Percentiles rank a stretch among this genome's conserved stretches.
Evolutionary conservation across 2,797 vertebrate species (phyloP).

Genomic region (Nothura maculosa): DNA sequence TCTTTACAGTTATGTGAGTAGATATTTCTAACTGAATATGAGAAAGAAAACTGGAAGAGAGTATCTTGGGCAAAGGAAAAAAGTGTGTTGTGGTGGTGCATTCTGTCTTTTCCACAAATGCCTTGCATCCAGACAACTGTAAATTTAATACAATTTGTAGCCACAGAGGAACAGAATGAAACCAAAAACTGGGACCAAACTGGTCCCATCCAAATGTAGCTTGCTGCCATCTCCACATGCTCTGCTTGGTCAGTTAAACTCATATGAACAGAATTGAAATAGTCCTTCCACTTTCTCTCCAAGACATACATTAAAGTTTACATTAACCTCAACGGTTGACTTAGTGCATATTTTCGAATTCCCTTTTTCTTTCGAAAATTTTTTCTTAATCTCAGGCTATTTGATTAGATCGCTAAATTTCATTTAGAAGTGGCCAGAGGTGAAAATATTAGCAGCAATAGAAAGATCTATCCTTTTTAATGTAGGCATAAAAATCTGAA

Average conservation of each 20-base stretch:
- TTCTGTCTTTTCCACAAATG: conserved; percentile 3
- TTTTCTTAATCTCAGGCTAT: not conserved
- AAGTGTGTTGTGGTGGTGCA: not conserved
- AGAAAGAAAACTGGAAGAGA: not conserved
- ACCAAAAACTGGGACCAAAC: not conserved
- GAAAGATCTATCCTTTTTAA: not conserved
- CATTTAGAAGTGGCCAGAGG: not conserved
- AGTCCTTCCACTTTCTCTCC: not conserved
- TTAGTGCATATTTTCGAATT: not conserved
- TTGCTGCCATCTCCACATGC: not conserved
- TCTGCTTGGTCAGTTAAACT: not conserved
- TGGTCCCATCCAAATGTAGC: not conserved
- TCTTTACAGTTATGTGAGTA: not conserved
- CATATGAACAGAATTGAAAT: not conserved
- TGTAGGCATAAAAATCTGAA: not conserved
- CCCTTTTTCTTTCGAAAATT: not conserved
- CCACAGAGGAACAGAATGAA: conserved; percentile 1
- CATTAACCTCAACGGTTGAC: accelerated
- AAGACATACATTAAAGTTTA: not conserved
- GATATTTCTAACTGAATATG: not conserved
- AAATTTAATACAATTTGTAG: conserved; percentile 10
- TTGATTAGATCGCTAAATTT: not conserved
- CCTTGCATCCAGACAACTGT: not conserved
- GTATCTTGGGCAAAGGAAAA: not conserved
- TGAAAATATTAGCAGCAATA: not conserved